Percentiles rank a stretch among this genome's conserved stretches.
phyloP scores from a whole-genome alignment of 2,888 invertebrate genomes.

The Mycalesis mineus region DNA sequence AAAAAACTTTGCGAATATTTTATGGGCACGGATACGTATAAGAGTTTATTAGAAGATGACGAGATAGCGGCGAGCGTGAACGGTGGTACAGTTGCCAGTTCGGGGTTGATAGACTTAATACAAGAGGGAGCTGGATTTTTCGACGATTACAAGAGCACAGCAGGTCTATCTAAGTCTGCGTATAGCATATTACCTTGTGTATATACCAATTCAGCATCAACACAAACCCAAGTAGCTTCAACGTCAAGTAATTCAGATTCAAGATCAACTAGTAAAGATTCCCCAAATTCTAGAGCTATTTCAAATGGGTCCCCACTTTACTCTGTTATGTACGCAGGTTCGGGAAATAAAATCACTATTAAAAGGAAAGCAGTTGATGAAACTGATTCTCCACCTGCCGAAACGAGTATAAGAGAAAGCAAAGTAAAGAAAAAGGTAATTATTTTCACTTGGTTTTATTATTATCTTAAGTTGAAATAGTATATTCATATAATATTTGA shows the following conservation, averaged over 20 bases:
- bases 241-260: constrained; percentile 53
- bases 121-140: constrained; percentile 88
- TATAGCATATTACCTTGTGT: constrained; percentile 86
- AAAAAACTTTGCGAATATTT: constrained; percentile 92
- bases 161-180: constrained; percentile 84
- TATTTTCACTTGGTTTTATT: background rate
- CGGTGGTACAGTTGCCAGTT: constrained; percentile 72
- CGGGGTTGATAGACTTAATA: constrained; percentile 84
- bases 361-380: constrained; percentile 85
- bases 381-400: constrained; percentile 62
- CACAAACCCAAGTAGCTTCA: constrained; percentile 62
- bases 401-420: constrained; percentile 56
- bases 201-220: constrained; percentile 80
- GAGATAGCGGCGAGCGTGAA: constrained; percentile 71
- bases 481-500: constrained; percentile 27
- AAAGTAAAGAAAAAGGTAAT: constrained; percentile 48
- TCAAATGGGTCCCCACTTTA: constrained; percentile 76
- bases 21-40: constrained; percentile 84
- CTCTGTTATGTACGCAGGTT: constrained; percentile 88
- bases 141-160: constrained; percentile 85
- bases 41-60: constrained; percentile 76
- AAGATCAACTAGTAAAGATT: constrained; percentile 54
- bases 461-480: background rate
- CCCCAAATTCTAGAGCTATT: constrained; percentile 59
- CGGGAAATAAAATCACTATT: constrained; percentile 90